Percentiles rank a stretch among this genome's conserved stretches.
Evolutionary conservation across 2,113 vertebrate species (phyloP).

Genomic region (Erythrolamprus reginae): DNA sequence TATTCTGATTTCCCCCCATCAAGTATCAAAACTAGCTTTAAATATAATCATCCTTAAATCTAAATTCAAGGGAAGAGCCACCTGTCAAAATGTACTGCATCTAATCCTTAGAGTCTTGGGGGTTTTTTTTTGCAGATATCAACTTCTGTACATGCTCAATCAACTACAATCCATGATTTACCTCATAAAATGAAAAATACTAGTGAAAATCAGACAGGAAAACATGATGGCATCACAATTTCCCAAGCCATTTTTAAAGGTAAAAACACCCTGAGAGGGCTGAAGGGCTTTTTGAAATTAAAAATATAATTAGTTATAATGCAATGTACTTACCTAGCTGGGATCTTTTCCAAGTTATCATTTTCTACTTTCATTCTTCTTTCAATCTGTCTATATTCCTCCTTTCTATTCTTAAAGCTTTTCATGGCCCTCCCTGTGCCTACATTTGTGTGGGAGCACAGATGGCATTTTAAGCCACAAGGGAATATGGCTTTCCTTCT

Average conservation of each 20-base stretch:
- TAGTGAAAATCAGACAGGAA: neutral
- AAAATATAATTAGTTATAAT: neutral
- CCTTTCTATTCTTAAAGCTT: neutral
- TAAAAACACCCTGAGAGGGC: neutral
- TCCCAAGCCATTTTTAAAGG: neutral
- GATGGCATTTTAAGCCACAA: neutral
- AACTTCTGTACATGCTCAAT: neutral
- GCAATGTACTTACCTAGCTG: neutral
- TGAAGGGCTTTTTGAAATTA: neutral
- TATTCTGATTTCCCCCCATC: conserved; percentile 14
- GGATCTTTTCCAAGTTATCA: neutral
- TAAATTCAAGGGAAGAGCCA: conserved; percentile 14
- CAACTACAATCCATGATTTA: neutral
- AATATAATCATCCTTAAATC: conserved; percentile 4
- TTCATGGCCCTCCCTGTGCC: neutral
- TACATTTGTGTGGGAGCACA: neutral
- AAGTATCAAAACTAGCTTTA: conserved; percentile 11
- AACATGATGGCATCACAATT: neutral
- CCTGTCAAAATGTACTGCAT: neutral
- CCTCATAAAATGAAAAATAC: neutral
- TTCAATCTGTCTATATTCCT: neutral
- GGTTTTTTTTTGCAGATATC: conserved; percentile 8
- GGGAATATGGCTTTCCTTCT: neutral
- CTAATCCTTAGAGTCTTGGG: neutral
- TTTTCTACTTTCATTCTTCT: neutral